Percentiles rank a stretch among this genome's conserved stretches.
Evolutionary conservation across 2,113 vertebrate species (phyloP).

Genomic region (Potamarius usumacintae): DNA sequence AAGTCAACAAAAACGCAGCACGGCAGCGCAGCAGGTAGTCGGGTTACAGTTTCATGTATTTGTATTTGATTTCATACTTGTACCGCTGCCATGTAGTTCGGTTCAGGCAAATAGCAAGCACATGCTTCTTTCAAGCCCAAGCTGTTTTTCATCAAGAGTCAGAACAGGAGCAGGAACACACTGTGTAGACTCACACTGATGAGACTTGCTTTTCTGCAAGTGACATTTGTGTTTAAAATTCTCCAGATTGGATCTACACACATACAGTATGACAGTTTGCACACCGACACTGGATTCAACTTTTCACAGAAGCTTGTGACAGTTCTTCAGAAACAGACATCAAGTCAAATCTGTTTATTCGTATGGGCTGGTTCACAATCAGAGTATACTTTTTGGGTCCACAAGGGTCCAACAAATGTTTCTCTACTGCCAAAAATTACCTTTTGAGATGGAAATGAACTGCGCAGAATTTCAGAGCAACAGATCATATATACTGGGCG

Average conservation of each 20-base stretch:
- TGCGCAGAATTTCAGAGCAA: too few species aligned
- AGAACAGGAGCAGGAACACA: constrained; percentile 1
- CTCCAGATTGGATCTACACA: constrained; percentile 22
- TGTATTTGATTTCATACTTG: background rate
- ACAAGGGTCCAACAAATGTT: too few species aligned
- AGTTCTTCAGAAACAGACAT: background rate
- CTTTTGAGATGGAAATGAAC: too few species aligned
- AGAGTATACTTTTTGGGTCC: too few species aligned
- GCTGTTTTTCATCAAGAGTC: background rate
- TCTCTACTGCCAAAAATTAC: too few species aligned
- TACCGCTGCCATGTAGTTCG: background rate
- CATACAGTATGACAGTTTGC: background rate
- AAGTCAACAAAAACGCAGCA: background rate
- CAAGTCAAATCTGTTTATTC: too few species aligned
- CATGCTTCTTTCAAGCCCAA: background rate
- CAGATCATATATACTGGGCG: too few species aligned
- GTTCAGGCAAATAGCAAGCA: background rate
- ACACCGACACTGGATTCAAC: background rate
- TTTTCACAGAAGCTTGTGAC: background rate
- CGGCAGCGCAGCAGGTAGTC: background rate
- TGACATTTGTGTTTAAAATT: constrained; percentile 36
- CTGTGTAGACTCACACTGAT: constrained; percentile 14
- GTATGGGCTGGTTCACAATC: too few species aligned
- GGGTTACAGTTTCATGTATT: background rate
- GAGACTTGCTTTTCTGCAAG: constrained; percentile 13